Conservation (phyloP, 2,797 vertebrate genomes). For the Micromesistius poutassou region DNA sequence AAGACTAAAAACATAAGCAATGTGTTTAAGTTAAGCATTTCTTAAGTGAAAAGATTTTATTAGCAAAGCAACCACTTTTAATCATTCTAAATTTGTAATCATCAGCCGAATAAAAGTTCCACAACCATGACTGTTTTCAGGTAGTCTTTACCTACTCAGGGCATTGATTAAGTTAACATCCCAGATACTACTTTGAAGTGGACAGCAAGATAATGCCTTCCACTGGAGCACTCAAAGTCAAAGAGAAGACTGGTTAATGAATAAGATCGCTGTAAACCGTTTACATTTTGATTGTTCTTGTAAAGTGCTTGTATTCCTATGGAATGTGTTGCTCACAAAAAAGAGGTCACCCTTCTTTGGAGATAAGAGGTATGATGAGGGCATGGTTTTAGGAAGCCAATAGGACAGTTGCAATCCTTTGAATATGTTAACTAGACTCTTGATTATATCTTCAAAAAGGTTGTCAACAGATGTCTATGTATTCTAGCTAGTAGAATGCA, state of each 20-base stretch:
- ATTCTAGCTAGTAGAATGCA: neutral
- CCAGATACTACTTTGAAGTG: neutral
- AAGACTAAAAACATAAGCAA: neutral
- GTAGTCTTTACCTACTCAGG: neutral
- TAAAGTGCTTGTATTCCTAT: neutral
- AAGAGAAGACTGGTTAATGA: neutral
- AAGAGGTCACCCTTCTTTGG: neutral
- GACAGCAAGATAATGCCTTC: neutral
- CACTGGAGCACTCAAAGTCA: neutral
- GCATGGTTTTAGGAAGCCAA: neutral
- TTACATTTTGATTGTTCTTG: neutral
- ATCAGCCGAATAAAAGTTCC: neutral
- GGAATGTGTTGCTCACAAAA: neutral
- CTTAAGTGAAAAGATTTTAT: neutral
- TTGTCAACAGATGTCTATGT: too few species aligned
- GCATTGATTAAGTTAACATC: constrained; percentile 1
- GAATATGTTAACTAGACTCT: neutral
- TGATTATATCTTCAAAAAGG: too few species aligned
- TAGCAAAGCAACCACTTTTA: neutral
- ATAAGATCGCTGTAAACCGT: neutral
- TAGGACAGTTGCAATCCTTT: neutral
- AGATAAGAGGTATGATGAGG: neutral
- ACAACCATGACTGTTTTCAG: neutral
- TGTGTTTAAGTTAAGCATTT: neutral
- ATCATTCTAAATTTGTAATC: neutral